Base-by-base conservation (phyloP, 2,888 invertebrate genomes). In the Chirona hameri region DNA sequence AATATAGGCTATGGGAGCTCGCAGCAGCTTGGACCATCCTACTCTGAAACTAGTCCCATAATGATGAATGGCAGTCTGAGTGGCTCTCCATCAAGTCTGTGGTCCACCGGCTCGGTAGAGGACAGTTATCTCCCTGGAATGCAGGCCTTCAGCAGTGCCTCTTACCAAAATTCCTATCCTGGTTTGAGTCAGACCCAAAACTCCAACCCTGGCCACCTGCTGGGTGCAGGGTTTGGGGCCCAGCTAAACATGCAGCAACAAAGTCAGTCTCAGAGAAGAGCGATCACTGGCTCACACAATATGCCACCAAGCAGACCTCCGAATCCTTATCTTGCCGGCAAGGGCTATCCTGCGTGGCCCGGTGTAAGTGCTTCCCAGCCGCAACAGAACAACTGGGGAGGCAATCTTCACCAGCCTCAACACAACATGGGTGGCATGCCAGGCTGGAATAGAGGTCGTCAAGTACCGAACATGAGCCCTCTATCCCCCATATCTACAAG, bases 31-130 rank as follows among this genome's bases (percentile, higher is more conserved):
- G 39, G 76, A 4, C 76, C 39, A 24, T 39, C 76, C 39, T 76
- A 27, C 39, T 76, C 76, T 76, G 79, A 79, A 46, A 52, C 52
- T 52, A 79, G 52, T 79, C 48, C 79, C 3, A 14, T 79, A 21
- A 52, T 79, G 79, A 52, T 52, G n/a, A 79, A 79, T 52, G 79
- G 79, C 27, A 79, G 79, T 27, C n/a, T 79, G 27, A 52, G 79
- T 52, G 79, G 79, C 3, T 79, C 79, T 27, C 79, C 79, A 14
- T 46, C 79, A 15, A 79, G 79, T 24, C 14, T 79, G 79, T 79
- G 79, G 79, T 52, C 79, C 24, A 52, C 79, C 2, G n/a, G 79
- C 27, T 79, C 79, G 21, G 79, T 79, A 15, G 79, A 79, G 2
- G 79, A 79, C 52, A 52, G 48, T 27, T n/a, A 27, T 18, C 27